Percentiles rank a stretch among this genome's conserved stretches.
These are phyloP conservation scores for Steinernema carpocapsae DNA, from an alignment of 2,888 invertebrate species.

Conservation along the genomic window DNA sequence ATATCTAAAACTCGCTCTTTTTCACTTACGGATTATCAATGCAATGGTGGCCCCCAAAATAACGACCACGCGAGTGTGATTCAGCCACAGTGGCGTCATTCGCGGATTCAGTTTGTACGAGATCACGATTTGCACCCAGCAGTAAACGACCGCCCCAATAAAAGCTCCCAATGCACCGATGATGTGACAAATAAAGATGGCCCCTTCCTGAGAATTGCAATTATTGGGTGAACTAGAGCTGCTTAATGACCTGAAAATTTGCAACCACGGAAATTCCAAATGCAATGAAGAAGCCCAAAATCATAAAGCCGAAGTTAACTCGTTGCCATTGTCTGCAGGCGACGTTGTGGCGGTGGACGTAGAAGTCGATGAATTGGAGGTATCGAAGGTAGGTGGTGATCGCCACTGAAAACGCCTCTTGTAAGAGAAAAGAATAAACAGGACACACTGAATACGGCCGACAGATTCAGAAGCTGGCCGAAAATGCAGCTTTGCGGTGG, in stretches of 20 bases:
- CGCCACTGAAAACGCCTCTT: conserved; percentile 73
- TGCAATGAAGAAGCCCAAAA: conserved; percentile 75
- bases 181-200: conserved; percentile 76
- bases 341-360: conserved; percentile 47
- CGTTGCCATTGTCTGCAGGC: conserved; percentile 71
- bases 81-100: conserved; percentile 53
- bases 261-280: conserved; percentile 78
- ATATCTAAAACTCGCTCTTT: not conserved
- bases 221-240: not conserved
- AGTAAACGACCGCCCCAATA: conserved; percentile 80
- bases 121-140: conserved; percentile 78
- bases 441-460: conserved; percentile 72
- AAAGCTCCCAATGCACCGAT: conserved; percentile 79
- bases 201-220: conserved; percentile 73
- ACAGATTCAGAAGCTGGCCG: conserved; percentile 78
- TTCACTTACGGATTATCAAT: not conserved
- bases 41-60: not conserved
- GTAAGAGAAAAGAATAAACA: not conserved
- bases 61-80: not conserved
- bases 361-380: conserved; percentile 73
- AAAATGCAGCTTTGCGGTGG: conserved; percentile 82
- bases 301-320: conserved; percentile 74
- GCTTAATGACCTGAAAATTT: conserved; percentile 74
- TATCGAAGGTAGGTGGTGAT: conserved; percentile 77
- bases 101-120: conserved; percentile 74